Evolutionary conservation across 2,888 invertebrate genomes (phyloP), one percentile per base, ranked within the genome.

Genomic region (Epsilonema sp.): DNA sequence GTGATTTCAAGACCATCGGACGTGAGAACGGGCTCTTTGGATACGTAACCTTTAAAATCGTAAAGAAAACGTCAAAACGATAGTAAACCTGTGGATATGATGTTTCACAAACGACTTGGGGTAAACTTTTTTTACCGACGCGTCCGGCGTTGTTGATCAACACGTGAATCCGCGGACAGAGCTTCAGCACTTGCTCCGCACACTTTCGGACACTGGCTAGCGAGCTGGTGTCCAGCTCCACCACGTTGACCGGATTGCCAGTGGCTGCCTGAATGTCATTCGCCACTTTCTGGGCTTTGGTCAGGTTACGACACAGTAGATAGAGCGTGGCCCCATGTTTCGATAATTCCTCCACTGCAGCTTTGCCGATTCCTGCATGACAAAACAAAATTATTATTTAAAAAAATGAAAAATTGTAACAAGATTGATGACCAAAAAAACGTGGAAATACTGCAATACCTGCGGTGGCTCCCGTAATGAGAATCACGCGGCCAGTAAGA

Each of bases 121-220:
- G n/a, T n/a, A n/a, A n/a, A n/a, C n/a, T n/a, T n/a, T n/a, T n/a
- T n/a, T n/a, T 31, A 42, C 42, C 42, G 8, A 11, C 42, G 19
- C 13, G 23, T n/a, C 46, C 46, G 24, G 46, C 46, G 20, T 46
- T 46, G 31, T 46, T 46, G 19, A 46, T 25, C 2, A 46, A 40
- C 3, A 46, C 46, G 20, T 46, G 26, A 16, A 46, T 31, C 8
- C 26, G 11, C 19, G 41, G 41, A 3, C 21, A 23, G n/a, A n/a
- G 4, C 23, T 26, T 4, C 19, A 46, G 36, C 2, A 46, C 24
- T 16, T 42, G 23, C 21, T 26, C 11, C 11, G 46, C 46, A 37
- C 31, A 26, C 8, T 26, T 13, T 5, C 42, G 31, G n/a, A 46
- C 31, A 22, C 39, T 21, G 3, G 4, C 21, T 8, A 41, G 41